phyloP scores from a whole-genome alignment of 2,113 vertebrate genomes.

The Rhinopomastus cyanomelas region DNA sequence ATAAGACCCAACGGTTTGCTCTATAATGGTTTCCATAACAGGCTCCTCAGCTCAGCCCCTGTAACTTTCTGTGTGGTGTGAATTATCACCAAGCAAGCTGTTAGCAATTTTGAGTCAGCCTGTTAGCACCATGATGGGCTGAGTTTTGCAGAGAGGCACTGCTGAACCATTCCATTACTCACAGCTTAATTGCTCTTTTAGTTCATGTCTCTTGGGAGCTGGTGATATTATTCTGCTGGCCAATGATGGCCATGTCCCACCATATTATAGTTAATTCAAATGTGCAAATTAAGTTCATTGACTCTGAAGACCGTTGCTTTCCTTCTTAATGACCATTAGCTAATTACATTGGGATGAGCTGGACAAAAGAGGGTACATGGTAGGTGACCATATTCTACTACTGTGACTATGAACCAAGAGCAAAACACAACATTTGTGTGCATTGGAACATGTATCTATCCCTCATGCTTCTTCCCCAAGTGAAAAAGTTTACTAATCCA shows the following conservation, averaged over 20 bases:
- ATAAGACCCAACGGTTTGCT: neutral
- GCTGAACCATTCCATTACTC: neutral
- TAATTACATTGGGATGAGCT: neutral
- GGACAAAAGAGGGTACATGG: neutral
- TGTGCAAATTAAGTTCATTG: neutral
- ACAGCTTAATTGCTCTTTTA: neutral
- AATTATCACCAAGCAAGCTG: neutral
- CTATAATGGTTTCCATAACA: slow-evolving; percentile 47
- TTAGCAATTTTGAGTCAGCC: slow-evolving; percentile 29
- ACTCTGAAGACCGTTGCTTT: neutral
- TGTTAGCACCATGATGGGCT: neutral
- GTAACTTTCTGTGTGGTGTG: neutral
- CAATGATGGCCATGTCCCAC: neutral
- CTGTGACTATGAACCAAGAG: neutral
- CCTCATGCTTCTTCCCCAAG: neutral
- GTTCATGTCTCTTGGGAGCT: neutral
- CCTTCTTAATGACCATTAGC: neutral
- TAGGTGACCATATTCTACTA: neutral
- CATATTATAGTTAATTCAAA: neutral
- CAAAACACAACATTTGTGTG: neutral
- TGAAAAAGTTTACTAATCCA: neutral
- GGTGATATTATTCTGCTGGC: neutral
- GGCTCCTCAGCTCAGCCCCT: neutral
- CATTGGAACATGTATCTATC: neutral
- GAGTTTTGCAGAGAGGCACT: neutral